Base-by-base conservation (phyloP, 2,113 vertebrate species). In the Leptodactylus fuscus region DNA sequence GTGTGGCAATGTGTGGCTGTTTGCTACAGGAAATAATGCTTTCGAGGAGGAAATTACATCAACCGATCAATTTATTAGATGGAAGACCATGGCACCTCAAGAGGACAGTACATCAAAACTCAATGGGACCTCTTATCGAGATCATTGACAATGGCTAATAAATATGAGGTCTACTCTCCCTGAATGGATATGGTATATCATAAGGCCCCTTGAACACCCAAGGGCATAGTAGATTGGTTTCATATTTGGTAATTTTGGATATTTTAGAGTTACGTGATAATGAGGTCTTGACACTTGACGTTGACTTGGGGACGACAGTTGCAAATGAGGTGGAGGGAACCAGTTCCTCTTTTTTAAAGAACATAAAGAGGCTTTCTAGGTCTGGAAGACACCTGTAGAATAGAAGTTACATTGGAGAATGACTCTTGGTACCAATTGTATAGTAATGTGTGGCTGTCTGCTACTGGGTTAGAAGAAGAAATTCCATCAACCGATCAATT, bases 241-340 rank as follows among this genome's bases (percentile, higher is more conserved):
- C n/a, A n/a, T n/a, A n/a, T n/a, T n/a, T n/a, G n/a, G n/a, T n/a
- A n/a, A n/a, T n/a, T n/a, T n/a, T n/a, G n/a, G n/a, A n/a, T n/a
- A n/a, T n/a, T n/a, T n/a, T n/a, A n/a, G n/a, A n/a, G n/a, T n/a
- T n/a, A n/a, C n/a, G n/a, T n/a, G n/a, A n/a, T n/a, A n/a, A n/a
- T n/a, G n/a, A n/a, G n/a, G n/a, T n/a, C n/a, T n/a, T n/a, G n/a
- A n/a, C n/a, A n/a, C n/a, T n/a, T n/a, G 36, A 62, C 36, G 75
- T 78, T 78, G 74, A 27, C 74, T 76, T 32, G 48, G 38, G 70
- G 38, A 73, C 70, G 38, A 46, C 65, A 73, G 20, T 46, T 44
- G 70, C 22, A 46, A 46, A 46, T 44, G 36, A 73, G 70, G 70
- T 73, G 22, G 69, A 22, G 36, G 36, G 36, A 24, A 44, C 7